phyloP scores from a whole-genome alignment of 2,888 invertebrate species.

The Mellilla xanthometata region DNA sequence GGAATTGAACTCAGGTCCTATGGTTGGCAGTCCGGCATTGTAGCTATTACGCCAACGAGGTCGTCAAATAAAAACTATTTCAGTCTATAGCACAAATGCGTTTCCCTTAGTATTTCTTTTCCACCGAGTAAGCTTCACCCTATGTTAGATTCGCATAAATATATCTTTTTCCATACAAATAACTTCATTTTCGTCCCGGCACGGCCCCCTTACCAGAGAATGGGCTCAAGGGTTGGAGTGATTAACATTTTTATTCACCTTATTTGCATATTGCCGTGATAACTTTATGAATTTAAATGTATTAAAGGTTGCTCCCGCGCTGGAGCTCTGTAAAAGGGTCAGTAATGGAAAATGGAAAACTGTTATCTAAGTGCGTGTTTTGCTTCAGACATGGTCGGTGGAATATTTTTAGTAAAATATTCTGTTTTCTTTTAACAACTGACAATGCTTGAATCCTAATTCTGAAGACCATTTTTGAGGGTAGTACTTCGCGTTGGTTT shows the following conservation, averaged over 20 bases:
- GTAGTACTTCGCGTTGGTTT: too few species aligned
- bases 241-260: slow-evolving; percentile 61
- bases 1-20: too few species aligned
- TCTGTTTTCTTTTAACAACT: too few species aligned
- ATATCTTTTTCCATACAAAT: slow-evolving; percentile 11
- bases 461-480: too few species aligned
- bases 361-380: slow-evolving; percentile 11
- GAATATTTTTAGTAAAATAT: neutral
- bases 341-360: slow-evolving; percentile 23
- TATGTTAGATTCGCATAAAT: slow-evolving; percentile 3
- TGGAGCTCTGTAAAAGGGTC: slow-evolving; percentile 38
- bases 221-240: slow-evolving; percentile 41
- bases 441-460: too few species aligned
- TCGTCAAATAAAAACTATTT: too few species aligned
- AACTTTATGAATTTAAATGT: slow-evolving; percentile 60
- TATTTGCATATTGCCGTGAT: slow-evolving; percentile 61
- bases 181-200: slow-evolving; percentile 24
- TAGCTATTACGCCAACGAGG: too few species aligned
- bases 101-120: too few species aligned
- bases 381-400: neutral
- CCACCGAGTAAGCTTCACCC: neutral
- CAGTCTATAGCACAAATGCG: too few species aligned
- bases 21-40: too few species aligned
- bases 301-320: slow-evolving; percentile 47
- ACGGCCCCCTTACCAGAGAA: slow-evolving; percentile 28